Evolutionary conservation across 2,888 invertebrate species (phyloP).

Genomic region (Thysanoteuthis rhombus): DNA sequence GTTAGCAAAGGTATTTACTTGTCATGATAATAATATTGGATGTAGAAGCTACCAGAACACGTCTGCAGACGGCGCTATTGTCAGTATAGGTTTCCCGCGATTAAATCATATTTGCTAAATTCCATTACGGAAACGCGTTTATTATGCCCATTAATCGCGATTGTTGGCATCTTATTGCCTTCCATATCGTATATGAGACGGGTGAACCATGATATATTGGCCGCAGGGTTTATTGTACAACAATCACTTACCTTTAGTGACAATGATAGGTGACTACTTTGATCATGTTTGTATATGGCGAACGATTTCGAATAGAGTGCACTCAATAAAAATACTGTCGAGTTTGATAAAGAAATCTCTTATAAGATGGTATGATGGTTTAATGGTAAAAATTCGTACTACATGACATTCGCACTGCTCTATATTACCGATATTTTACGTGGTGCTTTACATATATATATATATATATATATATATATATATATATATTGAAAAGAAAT

Average conservation of each 20-base stretch:
- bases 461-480: no score
- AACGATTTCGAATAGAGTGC: background rate
- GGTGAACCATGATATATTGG: background rate
- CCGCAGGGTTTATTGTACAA: background rate
- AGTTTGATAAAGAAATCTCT: background rate
- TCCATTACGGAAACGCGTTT: background rate
- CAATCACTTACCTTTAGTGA: background rate
- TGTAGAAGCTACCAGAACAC: background rate
- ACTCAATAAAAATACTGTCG: background rate
- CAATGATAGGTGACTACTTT: background rate
- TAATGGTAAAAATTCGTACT: no score
- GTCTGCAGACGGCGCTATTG: background rate
- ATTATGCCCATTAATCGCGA: background rate
- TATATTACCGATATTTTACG: no score
- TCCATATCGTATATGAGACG: background rate
- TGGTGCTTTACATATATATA: no score
- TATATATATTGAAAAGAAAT: no score
- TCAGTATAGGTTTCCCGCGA: background rate
- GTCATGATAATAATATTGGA: background rate
- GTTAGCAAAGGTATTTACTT: no score
- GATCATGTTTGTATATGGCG: background rate
- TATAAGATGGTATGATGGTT: no score
- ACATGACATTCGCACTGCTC: no score
- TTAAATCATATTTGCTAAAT: constrained; percentile 12
- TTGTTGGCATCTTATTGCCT: background rate